Evolutionary conservation across 2,888 invertebrate genomes (phyloP).

Genomic region (Leuctra nigra): DNA sequence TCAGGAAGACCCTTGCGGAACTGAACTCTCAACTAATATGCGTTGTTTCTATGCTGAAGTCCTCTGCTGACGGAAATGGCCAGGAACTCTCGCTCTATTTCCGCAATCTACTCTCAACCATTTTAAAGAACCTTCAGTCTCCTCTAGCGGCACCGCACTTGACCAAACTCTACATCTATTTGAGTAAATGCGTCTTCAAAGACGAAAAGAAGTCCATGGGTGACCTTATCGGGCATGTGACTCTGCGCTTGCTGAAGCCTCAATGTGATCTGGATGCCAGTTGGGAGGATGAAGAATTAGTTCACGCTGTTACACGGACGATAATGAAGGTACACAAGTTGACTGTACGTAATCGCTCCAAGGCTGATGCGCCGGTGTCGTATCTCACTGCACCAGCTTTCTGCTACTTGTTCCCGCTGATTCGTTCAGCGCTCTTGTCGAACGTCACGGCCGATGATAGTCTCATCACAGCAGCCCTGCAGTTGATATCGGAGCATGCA

Average conservation of each 20-base stretch:
- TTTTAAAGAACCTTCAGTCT: constrained; percentile 61
- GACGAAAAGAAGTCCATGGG: constrained; percentile 25
- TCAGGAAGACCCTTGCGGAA: constrained; percentile 59
- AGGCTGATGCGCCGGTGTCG: constrained; percentile 31
- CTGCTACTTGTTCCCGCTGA: constrained; percentile 73
- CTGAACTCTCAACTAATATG: constrained; percentile 33
- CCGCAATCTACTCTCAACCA: constrained; percentile 42
- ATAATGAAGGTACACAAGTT: constrained; percentile 50
- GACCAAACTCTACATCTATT: constrained; percentile 51
- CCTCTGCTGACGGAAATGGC: constrained; percentile 35
- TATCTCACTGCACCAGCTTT: constrained; percentile 67
- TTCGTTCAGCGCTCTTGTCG: constrained; percentile 54
- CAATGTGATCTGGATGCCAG: constrained; percentile 69
- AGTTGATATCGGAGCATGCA: constrained; percentile 67
- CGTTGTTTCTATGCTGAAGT: constrained; percentile 27
- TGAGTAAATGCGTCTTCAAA: constrained; percentile 53
- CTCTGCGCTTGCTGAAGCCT: constrained; percentile 68
- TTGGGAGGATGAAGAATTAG: constrained; percentile 68
- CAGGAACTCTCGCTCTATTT: constrained; percentile 35
- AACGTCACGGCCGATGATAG: constrained; percentile 45
- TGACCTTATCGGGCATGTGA: constrained; percentile 60
- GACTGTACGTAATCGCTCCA: constrained; percentile 37
- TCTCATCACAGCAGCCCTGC: constrained; percentile 53
- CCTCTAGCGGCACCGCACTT: constrained; percentile 69
- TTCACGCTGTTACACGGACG: constrained; percentile 55